Base-by-base conservation (phyloP, 2,797 vertebrate species). In the Allobates femoralis region DNA sequence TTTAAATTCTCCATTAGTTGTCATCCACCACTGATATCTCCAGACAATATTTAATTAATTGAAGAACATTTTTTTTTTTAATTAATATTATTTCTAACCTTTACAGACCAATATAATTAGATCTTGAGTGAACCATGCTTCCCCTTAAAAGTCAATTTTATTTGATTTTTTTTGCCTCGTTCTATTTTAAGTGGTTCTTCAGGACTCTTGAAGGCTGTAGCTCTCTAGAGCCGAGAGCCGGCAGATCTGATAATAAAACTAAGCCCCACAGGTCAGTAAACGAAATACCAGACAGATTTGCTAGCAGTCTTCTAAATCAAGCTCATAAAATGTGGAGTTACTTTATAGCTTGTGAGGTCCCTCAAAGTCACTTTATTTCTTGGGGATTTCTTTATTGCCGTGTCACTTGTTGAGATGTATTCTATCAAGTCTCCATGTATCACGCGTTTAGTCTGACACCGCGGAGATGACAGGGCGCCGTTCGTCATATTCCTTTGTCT, bases 381-480 rank as follows among this genome's bases (percentile, higher is more conserved):
- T 21, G 75, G 30, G 53, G 58, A 55, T 77, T 87, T 50, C 74
- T 87, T 85, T 80, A 84, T 60, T 34, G 67, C 82, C n/a, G 1
- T 26, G n/a, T 83, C 60, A 71, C 55, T 73, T 51, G 67, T 26
- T 67, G 66, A 71, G 75, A 56, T 58, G 76, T 67, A 37, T 73
- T 85, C 46, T 60, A 46, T 58, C 18, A 30, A 50, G 28, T 32
- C 50, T 81, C 56, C 46, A 16, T 21, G 55, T 77, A 58, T 6
- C 46, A 2, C 6, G 23, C 81, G 51, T 78, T 78, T 58, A 83
- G 30, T 7, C 51, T 16, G 32, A 74, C 46, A 23, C 32, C 16
- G 4, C 50, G 23, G 37, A 62, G 73, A 37, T 30, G 56, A 15
- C 66, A 21, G 50, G 16, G 26, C 15, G 30, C 32, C 32, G 21